A percentile compares a stretch with the other conserved stretches of the same genome.
Evolutionary conservation across 2,888 invertebrate species (phyloP).

Genomic region (Drosophila ezoana): DNA sequence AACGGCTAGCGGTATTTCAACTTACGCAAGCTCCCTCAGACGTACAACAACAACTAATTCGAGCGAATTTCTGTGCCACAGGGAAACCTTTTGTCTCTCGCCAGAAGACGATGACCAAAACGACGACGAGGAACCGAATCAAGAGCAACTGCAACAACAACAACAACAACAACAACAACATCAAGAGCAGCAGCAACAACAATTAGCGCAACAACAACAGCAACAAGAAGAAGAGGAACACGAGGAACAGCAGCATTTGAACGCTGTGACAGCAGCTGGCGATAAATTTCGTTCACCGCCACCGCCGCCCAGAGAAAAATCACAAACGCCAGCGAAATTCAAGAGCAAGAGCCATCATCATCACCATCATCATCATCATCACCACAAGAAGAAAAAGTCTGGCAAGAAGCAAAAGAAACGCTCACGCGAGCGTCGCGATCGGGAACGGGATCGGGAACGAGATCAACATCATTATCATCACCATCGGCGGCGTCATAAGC

Average conservation of each 20-base stretch:
- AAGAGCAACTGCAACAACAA: conserved; percentile 27
- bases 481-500: conserved; percentile 78
- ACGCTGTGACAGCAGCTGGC: conserved; percentile 36
- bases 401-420: conserved; percentile 82
- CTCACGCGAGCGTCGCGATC: conserved; percentile 76
- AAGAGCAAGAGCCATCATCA: conserved; percentile 48
- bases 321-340: conserved; percentile 62
- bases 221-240: conserved; percentile 22
- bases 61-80: conserved; percentile 85
- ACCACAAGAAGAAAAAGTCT: conserved; percentile 82
- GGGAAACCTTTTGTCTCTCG: conserved; percentile 84
- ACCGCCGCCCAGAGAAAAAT: conserved; percentile 47
- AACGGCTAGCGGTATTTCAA: conserved; percentile 84
- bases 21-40: conserved; percentile 84
- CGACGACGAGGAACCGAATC: conserved; percentile 51
- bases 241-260: conserved; percentile 33
- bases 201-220: conserved; percentile 25
- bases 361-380: conserved; percentile 56
- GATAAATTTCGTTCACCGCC: conserved; percentile 59
- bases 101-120: conserved; percentile 81
- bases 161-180: conserved; percentile 35
- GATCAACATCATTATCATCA: conserved; percentile 63
- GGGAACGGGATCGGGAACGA: conserved; percentile 49
- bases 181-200: conserved; percentile 27
- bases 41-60: conserved; percentile 84